These are phyloP conservation scores for Gortyna flavago DNA, from an alignment of 2,888 invertebrate genomes.

Conservation along the genomic window DNA sequence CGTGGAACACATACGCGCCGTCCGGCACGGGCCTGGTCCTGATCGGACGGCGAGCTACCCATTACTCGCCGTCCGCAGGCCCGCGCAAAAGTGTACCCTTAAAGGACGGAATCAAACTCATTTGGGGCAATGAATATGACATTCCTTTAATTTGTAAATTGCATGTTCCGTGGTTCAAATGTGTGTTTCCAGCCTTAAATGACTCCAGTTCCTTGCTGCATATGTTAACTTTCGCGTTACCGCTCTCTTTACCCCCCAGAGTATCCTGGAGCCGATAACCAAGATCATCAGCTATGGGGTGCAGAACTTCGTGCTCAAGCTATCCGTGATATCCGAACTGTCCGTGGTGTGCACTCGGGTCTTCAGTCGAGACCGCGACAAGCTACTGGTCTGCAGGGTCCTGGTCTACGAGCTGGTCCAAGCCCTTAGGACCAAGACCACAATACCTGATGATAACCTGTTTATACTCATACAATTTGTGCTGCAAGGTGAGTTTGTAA, in stretches of 20 bases:
- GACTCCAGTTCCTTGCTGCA: slow-evolving; percentile 69
- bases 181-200: neutral
- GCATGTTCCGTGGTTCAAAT: neutral
- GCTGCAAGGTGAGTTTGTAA: slow-evolving; percentile 91
- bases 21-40: no score
- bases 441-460: slow-evolving; percentile 98
- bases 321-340: slow-evolving; percentile 95
- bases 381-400: slow-evolving; percentile 96
- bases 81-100: no score
- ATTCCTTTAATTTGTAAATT: neutral
- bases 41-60: no score
- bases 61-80: no score
- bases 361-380: slow-evolving; percentile 98
- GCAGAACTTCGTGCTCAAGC: slow-evolving; percentile 95
- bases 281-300: slow-evolving; percentile 98
- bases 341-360: slow-evolving; percentile 97
- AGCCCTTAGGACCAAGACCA: slow-evolving; percentile 98
- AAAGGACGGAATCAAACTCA: no score
- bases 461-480: slow-evolving; percentile 96
- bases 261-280: slow-evolving; percentile 97
- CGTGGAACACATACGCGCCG: no score
- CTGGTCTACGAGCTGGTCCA: slow-evolving; percentile 98
- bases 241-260: slow-evolving; percentile 89
- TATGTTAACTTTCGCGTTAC: neutral
- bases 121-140: neutral